Evolutionary conservation across 2,888 invertebrate species (phyloP), one percentile per base, ranked within the genome.

Genomic region (Diaperis boleti): DNA sequence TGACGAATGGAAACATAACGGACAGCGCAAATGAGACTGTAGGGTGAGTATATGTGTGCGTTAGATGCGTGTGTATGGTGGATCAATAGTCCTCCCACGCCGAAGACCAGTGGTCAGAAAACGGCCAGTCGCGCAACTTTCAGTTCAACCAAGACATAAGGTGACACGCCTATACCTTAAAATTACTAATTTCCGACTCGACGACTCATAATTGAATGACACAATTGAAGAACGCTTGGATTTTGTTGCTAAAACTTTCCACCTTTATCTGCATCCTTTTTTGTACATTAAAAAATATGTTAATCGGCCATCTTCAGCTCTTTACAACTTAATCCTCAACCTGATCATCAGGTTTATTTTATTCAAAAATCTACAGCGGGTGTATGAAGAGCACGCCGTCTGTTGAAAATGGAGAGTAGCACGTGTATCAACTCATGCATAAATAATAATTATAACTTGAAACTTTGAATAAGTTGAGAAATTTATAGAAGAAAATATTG

Each of bases 31-130:
- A 78, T 78, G 77, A 78, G 76, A 78, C 72, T 74, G 70, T 74
- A 72, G 75, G 72, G 71, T 69, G 72, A 68, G 69, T 72, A 69
- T 63, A 60, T 65, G 71, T 73, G 74, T 76, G 77, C 73, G 74
- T 77, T 76, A 74, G 75, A 76, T 76, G 78, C 75, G 77, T 76
- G 78, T 78, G 74, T 74, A 70, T 73, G 73, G 73, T 73, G 76
- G 79, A 81, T 81, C 81, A 81, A 81, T 81, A 81, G 76, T 77
- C 76, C 81, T 78, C 80, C 80, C 78, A 81, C 79, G 77, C 77
- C 74, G 72, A 78, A 79, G 81, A 80, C 81, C 81, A 81, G 76
- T 81, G 81, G 81, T 81, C 81, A 81, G 78, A 80, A 80, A 76
- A 74, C 70, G 75, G 69, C 74, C 72, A 77, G 77, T 77, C 79